These are phyloP conservation scores for Vultur gryphus DNA, from an alignment of 2,797 vertebrate genomes.

Conservation along the genomic window DNA sequence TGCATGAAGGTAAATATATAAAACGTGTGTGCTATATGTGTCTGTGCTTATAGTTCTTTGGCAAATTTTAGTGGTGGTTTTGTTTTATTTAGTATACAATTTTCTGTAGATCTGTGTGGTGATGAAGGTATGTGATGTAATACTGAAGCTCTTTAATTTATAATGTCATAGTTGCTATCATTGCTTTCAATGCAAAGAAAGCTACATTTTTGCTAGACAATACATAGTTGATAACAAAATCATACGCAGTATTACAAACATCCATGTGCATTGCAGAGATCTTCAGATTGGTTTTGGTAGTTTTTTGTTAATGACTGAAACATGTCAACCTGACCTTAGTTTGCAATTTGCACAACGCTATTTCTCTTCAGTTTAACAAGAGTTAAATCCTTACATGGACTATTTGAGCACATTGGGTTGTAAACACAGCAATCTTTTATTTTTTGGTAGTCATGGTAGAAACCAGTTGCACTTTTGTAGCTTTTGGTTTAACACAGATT, in stretches of 20 bases:
- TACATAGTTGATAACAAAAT: background rate
- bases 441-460: background rate
- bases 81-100: background rate
- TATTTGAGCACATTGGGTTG: background rate
- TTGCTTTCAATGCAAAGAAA: background rate
- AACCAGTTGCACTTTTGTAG: background rate
- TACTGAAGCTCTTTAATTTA: background rate
- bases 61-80: background rate
- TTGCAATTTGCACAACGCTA: background rate
- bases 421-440: background rate
- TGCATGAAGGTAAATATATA: background rate
- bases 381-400: background rate
- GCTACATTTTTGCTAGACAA: background rate
- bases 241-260: background rate
- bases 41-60: background rate
- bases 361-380: background rate
- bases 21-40: rapidly evolving
- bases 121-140: background rate
- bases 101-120: background rate
- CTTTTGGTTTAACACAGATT: background rate
- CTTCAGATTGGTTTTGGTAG: background rate
- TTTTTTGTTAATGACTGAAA: background rate
- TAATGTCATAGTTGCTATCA: background rate
- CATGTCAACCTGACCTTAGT: background rate
- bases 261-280: background rate